Evolutionary conservation across 2,888 invertebrate genomes (phyloP).

Genomic region (Galerucella nymphaeae): DNA sequence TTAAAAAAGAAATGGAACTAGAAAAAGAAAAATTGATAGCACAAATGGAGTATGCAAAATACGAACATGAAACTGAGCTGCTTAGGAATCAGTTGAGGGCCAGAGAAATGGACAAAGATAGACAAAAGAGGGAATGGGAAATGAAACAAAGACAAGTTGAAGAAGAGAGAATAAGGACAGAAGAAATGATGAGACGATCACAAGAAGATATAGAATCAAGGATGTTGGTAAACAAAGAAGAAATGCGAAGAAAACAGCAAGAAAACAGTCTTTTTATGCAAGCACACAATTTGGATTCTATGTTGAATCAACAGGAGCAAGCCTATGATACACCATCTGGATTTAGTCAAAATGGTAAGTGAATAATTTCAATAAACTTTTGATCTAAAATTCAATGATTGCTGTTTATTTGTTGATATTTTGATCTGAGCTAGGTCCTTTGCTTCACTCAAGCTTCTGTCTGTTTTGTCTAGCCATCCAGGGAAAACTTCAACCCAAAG

Average conservation of each 20-base stretch:
- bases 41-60: conserved; percentile 91
- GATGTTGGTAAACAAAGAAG: conserved; percentile 86
- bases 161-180: conserved; percentile 75
- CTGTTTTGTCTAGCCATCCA: no score
- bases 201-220: conserved; percentile 82
- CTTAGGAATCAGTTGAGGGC: conserved; percentile 89
- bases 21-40: conserved; percentile 94
- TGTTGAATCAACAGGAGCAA: conserved; percentile 79
- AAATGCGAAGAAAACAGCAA: conserved; percentile 85
- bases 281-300: conserved; percentile 68
- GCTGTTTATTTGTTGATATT: not conserved
- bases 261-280: conserved; percentile 90
- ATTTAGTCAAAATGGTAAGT: conserved; percentile 26
- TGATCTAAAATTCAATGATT: not conserved
- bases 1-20: conserved; percentile 89
- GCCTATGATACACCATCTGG: conserved; percentile 55
- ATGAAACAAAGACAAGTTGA: conserved; percentile 78
- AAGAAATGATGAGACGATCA: conserved; percentile 73
- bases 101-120: conserved; percentile 87
- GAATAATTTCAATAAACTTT: not conserved
- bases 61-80: conserved; percentile 96
- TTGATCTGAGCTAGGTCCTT: no score
- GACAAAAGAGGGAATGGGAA: conserved; percentile 70
- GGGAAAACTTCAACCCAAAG: no score
- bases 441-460: no score